Evolutionary conservation across 1,140 invertebrate species (phyloP).

Genomic region (Drosophila nasuta): DNA sequence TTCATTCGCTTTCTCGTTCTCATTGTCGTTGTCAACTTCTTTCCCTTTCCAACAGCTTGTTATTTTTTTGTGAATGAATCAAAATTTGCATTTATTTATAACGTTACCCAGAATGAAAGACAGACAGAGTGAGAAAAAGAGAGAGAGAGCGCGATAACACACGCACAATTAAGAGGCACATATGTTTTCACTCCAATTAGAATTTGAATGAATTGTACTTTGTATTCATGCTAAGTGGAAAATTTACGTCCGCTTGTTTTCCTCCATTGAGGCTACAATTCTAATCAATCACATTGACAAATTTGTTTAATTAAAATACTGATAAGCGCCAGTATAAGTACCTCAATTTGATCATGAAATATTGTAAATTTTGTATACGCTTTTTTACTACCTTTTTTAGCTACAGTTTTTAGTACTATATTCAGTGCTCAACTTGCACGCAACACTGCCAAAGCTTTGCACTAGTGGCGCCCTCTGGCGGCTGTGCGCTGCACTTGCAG

Average conservation of each 20-base stretch:
- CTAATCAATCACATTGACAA: not conserved
- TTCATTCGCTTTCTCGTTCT: not conserved
- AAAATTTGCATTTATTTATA: slow-evolving; percentile 44
- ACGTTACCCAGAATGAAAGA: not conserved
- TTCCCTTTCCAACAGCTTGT: not conserved
- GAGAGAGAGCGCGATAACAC: not conserved
- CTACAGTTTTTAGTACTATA: slow-evolving; percentile 17
- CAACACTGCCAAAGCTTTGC: slow-evolving; percentile 38
- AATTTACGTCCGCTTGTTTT: slow-evolving; percentile 1
- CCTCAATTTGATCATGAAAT: too few species aligned
- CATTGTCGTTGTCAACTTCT: not conserved
- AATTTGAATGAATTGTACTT: slow-evolving; percentile 36
- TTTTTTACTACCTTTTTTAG: slow-evolving; percentile 6
- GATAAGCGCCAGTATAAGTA: not conserved
- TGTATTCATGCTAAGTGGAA: slow-evolving; percentile 7
- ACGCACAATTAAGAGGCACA: slow-evolving; percentile 35
- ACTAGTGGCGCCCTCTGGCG: slow-evolving; percentile 46
- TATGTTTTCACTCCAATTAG: slow-evolving; percentile 51
- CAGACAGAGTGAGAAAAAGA: not conserved
- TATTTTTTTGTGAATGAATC: slow-evolving; percentile 44
- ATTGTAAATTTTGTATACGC: too few species aligned
- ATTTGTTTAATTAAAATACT: not conserved
- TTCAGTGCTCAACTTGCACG: not conserved
- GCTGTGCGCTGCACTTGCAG: slow-evolving; percentile 8
- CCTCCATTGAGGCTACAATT: not conserved